Percentiles rank a stretch among this genome's conserved stretches.
Evolutionary conservation across 2,113 vertebrate species (phyloP).

Genomic region (Carassius gibelio): DNA sequence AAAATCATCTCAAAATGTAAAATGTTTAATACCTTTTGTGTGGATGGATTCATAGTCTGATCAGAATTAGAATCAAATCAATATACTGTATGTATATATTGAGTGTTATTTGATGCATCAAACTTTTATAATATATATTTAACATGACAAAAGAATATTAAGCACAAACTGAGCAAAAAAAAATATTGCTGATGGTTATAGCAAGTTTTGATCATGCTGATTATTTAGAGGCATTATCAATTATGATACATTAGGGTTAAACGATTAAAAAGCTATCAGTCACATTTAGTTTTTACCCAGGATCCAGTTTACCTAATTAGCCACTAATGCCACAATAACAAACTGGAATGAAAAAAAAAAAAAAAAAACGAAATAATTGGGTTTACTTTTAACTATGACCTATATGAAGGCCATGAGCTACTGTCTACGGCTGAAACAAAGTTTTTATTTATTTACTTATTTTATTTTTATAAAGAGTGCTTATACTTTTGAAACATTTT

Average conservation of each 20-base stretch:
- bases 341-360: background rate
- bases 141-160: too few species aligned
- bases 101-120: too few species aligned
- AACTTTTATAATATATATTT: too few species aligned
- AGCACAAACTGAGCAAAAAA: too few species aligned
- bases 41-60: too few species aligned
- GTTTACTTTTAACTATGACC: background rate
- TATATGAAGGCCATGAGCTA: background rate
- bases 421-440: background rate
- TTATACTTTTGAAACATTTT: background rate
- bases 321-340: background rate
- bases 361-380: background rate
- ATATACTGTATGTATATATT: too few species aligned
- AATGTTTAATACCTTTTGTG: too few species aligned
- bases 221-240: background rate
- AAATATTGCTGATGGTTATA: too few species aligned
- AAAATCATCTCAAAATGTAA: too few species aligned
- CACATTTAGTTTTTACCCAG: too few species aligned
- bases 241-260: background rate
- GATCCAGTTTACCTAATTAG: background rate
- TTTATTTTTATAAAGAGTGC: background rate
- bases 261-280: background rate
- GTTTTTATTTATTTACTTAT: background rate
- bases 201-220: background rate
- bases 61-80: too few species aligned